Evolutionary conservation across 92 coral and sea anemone genomes (phyloP).

Genomic region (Anthopleura xanthogrammica): DNA sequence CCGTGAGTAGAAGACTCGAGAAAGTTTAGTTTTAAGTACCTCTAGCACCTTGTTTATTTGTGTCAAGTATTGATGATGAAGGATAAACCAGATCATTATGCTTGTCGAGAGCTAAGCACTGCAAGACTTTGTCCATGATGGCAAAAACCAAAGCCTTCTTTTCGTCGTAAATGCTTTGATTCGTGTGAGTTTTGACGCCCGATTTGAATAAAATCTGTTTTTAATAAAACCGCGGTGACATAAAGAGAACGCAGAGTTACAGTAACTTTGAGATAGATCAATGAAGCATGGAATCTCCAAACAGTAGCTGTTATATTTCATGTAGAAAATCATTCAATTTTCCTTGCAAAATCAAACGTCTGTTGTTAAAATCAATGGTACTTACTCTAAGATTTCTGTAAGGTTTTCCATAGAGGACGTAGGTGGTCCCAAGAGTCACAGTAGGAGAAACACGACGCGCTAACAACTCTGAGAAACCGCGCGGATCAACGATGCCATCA

Average conservation of each 20-base stretch:
- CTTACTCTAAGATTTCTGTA: slow-evolving; percentile 34
- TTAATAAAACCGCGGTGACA: no score
- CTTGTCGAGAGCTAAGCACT: neutral
- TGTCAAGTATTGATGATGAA: neutral
- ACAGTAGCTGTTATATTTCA: neutral
- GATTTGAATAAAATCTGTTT: no score
- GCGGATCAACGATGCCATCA: slow-evolving; percentile 31
- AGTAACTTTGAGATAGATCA: neutral
- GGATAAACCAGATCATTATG: neutral
- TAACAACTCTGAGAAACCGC: neutral
- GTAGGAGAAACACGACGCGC: slow-evolving; percentile 18
- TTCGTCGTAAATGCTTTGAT: neutral
- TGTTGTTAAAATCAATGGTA: neutral
- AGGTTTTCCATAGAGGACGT: slow-evolving; percentile 27
- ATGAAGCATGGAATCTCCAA: neutral
- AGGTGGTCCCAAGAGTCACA: slow-evolving; percentile 26
- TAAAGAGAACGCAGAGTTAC: neutral
- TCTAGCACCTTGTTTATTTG: neutral
- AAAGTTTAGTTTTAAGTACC: neutral
- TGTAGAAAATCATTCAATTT: neutral
- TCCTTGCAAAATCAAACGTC: neutral
- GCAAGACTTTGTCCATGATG: neutral
- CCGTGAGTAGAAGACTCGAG: neutral
- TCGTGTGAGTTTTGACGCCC: neutral
- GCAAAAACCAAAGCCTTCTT: neutral